Evolutionary conservation across 30 jellyfish, hydroid and myxozoan species (phyloP), one percentile per base, ranked within the genome.

Genomic region (Cassiopea andromeda): DNA sequence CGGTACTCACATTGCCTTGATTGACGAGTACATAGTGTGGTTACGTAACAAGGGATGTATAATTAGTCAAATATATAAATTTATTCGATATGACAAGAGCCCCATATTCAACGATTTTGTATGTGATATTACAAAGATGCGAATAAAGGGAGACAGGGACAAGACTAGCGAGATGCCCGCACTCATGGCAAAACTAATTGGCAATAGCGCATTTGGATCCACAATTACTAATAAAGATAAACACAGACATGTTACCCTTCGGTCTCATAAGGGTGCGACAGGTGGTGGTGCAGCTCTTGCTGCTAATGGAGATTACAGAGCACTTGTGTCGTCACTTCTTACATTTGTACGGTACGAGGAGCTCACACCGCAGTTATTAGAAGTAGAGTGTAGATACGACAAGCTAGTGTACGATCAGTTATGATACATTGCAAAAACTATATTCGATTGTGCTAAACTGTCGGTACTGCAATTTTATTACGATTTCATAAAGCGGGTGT

Each of bases 161-260:
- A n/a, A n/a, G n/a, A n/a, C n/a, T n/a, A n/a, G n/a, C n/a, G n/a
- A n/a, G n/a, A n/a, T n/a, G n/a, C n/a, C n/a, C n/a, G n/a, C n/a
- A n/a, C n/a, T n/a, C n/a, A n/a, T n/a, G n/a, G n/a, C n/a, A n/a
- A n/a, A n/a, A n/a, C n/a, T n/a, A n/a, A n/a, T n/a, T n/a, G n/a
- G n/a, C n/a, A n/a, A 72, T 38, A 14, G 54, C 10, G 81, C 81
- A 2, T 72, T 72, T 38, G 81, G 81, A 17, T 14, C 54, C 18
- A 17, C 59, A 12, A 72, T 72, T 2, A 72, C 81, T 3, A 77
- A 77, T 27, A 77, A 77, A 17, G n/a, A n/a, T n/a, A n/a, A n/a
- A n/a, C n/a, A n/a, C n/a, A n/a, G n/a, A n/a, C n/a, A n/a, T n/a
- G n/a, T 74, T 74, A 67, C 7, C 6, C 47, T 74, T 38, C 19